A percentile compares a stretch with the other conserved stretches of the same genome.
These are phyloP conservation scores for Alviniconcha strummeri DNA, from an alignment of 2,888 invertebrate genomes.

Conservation along the genomic window DNA sequence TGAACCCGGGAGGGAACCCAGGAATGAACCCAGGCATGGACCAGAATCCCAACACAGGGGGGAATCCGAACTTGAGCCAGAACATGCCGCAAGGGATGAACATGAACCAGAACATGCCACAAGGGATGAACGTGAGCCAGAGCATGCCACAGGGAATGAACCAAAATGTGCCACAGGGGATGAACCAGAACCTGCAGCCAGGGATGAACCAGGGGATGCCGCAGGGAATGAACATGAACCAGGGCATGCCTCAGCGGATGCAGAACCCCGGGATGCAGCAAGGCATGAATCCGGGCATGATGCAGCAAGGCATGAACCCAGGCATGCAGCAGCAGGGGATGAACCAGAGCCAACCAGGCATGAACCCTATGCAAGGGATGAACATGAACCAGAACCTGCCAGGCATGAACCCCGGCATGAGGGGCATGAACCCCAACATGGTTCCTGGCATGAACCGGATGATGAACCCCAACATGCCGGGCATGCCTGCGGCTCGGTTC, in stretches of 20 bases:
- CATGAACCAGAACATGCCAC: slow-evolving; percentile 16
- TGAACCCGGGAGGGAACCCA: slow-evolving; percentile 26
- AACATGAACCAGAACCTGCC: slow-evolving; percentile 14
- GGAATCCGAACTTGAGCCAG: slow-evolving; percentile 16
- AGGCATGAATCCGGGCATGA: slow-evolving; percentile 30
- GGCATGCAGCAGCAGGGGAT: slow-evolving; percentile 20
- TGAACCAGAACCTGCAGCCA: slow-evolving; percentile 22
- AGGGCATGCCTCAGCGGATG: slow-evolving; percentile 8
- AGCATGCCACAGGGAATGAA: not conserved
- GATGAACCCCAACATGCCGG: slow-evolving; percentile 23
- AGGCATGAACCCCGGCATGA: slow-evolving; percentile 37
- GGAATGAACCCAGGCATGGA: not conserved
- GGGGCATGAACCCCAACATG: slow-evolving; percentile 37
- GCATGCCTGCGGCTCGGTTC: slow-evolving; percentile 11
- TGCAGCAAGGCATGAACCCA: slow-evolving; percentile 24
- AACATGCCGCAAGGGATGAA: slow-evolving; percentile 22
- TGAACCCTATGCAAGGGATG: slow-evolving; percentile 29
- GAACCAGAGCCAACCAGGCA: slow-evolving; percentile 29
- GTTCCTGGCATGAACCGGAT: slow-evolving; percentile 29
- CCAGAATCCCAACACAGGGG: slow-evolving; percentile 8
- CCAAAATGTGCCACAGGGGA: slow-evolving; percentile 13
- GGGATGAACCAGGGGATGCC: slow-evolving; percentile 18
- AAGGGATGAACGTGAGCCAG: slow-evolving; percentile 3
- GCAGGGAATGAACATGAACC: slow-evolving; percentile 26
- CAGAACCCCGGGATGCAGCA: slow-evolving; percentile 27